Evolutionary conservation across 1,140 invertebrate genomes (phyloP).

Genomic region (Geopemphigus sp.): DNA sequence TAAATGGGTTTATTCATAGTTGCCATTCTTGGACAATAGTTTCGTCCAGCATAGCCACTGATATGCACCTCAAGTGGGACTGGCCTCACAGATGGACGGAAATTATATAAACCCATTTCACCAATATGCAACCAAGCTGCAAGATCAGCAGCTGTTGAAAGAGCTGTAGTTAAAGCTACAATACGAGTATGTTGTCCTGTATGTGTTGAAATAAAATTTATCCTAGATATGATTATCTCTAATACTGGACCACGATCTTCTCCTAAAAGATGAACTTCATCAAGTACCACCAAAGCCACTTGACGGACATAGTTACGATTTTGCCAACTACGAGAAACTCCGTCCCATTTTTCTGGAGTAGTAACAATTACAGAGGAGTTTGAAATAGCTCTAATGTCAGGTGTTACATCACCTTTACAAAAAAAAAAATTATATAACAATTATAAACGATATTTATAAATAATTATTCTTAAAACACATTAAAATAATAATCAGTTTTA

Average conservation of each 20-base stretch:
- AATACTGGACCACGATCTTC: conserved; percentile 82
- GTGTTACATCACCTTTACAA: conserved; percentile 80
- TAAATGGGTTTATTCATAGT: conserved; percentile 99
- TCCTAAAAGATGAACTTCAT: conserved; percentile 97
- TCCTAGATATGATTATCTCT: conserved; percentile 80
- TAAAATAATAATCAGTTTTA: no score
- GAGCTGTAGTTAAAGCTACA: conserved; percentile 92
- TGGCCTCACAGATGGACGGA: conserved; percentile 93
- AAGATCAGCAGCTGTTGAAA: conserved; percentile 95
- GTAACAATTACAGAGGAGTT: conserved; percentile 92
- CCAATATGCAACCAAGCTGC: conserved; percentile 94
- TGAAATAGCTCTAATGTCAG: conserved; percentile 82
- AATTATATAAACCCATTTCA: conserved; percentile 93
- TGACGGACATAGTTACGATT: conserved; percentile 90
- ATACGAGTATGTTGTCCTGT: conserved; percentile 78
- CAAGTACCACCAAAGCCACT: conserved; percentile 93
- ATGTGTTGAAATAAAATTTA: conserved; percentile 88
- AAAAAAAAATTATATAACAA: not conserved
- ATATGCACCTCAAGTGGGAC: conserved; percentile 96
- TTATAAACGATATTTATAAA: no score
- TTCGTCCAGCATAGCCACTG: conserved; percentile 88
- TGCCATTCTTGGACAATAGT: conserved; percentile 99
- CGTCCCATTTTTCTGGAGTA: conserved; percentile 99
- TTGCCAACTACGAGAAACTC: conserved; percentile 96
- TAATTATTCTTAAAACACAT: no score